These are phyloP conservation scores for Apamea sordens DNA, from an alignment of 2,888 invertebrate genomes.

Conservation along the genomic window DNA sequence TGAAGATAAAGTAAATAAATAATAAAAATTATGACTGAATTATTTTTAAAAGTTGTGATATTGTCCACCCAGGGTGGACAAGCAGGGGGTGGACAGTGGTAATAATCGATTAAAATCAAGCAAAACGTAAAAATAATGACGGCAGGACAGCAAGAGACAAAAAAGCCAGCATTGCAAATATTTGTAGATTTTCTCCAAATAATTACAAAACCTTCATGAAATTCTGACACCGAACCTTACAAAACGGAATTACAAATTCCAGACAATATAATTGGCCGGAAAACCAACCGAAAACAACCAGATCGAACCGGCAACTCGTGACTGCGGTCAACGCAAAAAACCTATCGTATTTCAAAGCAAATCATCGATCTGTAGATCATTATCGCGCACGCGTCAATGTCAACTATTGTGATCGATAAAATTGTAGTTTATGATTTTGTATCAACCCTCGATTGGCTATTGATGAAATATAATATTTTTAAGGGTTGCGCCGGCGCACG, in stretches of 20 bases:
- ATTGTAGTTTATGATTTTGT: conserved; percentile 81
- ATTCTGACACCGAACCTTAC: conserved; percentile 27
- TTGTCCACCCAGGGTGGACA: too few species aligned
- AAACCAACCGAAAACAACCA: conserved; percentile 60
- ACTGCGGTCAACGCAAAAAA: conserved; percentile 79
- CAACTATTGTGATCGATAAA: conserved; percentile 78
- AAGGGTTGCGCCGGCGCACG: conserved; percentile 76
- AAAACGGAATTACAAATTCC: conserved; percentile 49
- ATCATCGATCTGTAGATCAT: conserved; percentile 80
- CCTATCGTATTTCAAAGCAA: conserved; percentile 77
- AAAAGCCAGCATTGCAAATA: neutral
- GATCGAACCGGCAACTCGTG: conserved; percentile 55
- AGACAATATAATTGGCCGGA: conserved; percentile 56
- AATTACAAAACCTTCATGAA: conserved; percentile 42
- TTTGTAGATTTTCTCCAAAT: conserved; percentile 22
- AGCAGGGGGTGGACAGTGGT: too few species aligned
- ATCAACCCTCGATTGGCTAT: conserved; percentile 71
- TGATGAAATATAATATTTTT: conserved; percentile 86
- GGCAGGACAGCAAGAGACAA: neutral
- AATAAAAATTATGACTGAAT: neutral
- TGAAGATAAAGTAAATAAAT: neutral
- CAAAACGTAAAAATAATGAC: conserved; percentile 13
- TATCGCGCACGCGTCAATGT: conserved; percentile 83
- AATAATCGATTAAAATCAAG: conserved; percentile 18
- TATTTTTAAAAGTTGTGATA: too few species aligned